Conservation (phyloP, 2,888 invertebrate species). For the Xylota segnis region DNA sequence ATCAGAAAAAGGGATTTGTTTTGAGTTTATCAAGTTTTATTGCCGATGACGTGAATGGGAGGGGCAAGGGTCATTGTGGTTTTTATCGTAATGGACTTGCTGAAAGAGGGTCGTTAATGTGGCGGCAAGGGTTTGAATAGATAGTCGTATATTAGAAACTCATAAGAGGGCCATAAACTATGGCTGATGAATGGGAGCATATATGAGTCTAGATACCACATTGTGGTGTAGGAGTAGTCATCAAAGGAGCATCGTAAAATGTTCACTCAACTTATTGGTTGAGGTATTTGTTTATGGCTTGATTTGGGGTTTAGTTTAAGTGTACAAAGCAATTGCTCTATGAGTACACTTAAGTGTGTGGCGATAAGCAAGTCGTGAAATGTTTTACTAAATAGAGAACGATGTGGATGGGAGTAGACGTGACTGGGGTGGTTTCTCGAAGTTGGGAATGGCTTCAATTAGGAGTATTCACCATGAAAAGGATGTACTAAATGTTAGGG, state of each 20-base stretch:
- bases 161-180: conserved; percentile 4
- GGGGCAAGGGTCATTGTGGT: background rate
- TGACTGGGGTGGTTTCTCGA: too few relatives aligned
- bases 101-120: conserved; percentile 6
- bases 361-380: too few relatives aligned
- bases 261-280: background rate
- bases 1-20: background rate
- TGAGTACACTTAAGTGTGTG: too few relatives aligned
- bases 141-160: conserved; percentile 26
- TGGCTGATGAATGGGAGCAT: background rate
- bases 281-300: background rate
- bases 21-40: background rate
- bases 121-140: background rate
- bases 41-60: conserved; percentile 6
- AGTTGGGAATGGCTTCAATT: too few relatives aligned
- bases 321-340: background rate
- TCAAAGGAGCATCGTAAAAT: background rate
- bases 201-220: background rate
- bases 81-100: conserved; percentile 9
- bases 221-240: background rate
- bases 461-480: too few relatives aligned
- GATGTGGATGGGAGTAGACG: too few relatives aligned
- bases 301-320: background rate
- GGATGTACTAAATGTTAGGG: too few relatives aligned
- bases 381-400: too few relatives aligned